Percentiles rank a stretch among this genome's conserved stretches.
These are phyloP conservation scores for Empidonax alnorum DNA, from an alignment of 2,113 vertebrate species.

Conservation along the genomic window DNA sequence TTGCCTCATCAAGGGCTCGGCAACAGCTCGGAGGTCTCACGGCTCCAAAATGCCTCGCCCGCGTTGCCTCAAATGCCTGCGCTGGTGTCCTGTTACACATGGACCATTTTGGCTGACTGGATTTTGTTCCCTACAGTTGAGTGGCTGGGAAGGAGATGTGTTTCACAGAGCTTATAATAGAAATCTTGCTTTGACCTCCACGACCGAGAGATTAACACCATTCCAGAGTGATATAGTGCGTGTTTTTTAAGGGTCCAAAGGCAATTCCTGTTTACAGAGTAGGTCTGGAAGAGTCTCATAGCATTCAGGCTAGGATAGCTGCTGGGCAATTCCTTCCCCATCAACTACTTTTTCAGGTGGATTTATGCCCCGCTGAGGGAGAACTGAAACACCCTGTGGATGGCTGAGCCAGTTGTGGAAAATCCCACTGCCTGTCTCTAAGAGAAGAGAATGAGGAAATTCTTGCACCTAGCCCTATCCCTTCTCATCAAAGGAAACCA, in stretches of 20 bases:
- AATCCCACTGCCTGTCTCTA: not conserved
- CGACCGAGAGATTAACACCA: not conserved
- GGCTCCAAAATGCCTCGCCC: not conserved
- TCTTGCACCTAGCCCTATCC: not conserved
- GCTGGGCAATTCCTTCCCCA: not conserved
- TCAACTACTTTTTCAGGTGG: not conserved
- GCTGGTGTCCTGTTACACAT: not conserved
- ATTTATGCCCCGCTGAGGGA: not conserved
- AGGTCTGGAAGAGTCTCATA: not conserved
- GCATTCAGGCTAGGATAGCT: not conserved
- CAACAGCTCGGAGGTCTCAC: not conserved
- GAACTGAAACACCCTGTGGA: accelerated
- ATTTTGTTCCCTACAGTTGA: slow-evolving; percentile 19
- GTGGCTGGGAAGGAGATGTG: slow-evolving; percentile 38
- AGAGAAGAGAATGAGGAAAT: not conserved
- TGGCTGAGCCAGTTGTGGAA: not conserved
- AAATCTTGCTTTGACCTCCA: slow-evolving; percentile 31
- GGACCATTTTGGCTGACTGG: not conserved
- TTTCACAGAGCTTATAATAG: slow-evolving; percentile 52
- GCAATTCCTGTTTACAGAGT: slow-evolving; percentile 46
- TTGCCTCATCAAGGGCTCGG: not conserved
- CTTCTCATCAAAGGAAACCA: not conserved
- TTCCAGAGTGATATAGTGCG: not conserved
- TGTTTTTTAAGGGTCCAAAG: slow-evolving; percentile 22
- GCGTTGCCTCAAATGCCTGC: not conserved